These are phyloP conservation scores for Cheilinus undulatus DNA, from an alignment of 2,113 vertebrate genomes.

Conservation along the genomic window DNA sequence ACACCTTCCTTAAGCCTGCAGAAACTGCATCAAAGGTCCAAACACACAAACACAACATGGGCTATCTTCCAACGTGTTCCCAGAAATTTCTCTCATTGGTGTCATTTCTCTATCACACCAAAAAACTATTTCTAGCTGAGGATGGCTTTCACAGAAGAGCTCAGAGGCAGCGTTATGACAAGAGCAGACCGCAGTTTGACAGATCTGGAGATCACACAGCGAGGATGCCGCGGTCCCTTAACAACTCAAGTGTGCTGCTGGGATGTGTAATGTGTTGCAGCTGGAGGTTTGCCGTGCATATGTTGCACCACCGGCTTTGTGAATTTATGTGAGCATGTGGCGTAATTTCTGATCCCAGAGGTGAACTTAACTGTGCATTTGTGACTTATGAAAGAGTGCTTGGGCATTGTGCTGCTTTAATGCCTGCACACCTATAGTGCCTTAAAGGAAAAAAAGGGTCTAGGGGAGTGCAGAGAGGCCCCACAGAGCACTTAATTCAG, in stretches of 20 bases:
- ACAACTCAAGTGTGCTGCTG: conserved; percentile 55
- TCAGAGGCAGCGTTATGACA: conserved; percentile 47
- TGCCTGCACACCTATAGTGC: conserved; percentile 56
- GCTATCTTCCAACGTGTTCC: conserved; percentile 33
- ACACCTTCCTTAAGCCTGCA: background rate
- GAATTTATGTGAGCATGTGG: conserved; percentile 44
- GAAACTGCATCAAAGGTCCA: background rate
- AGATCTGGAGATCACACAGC: conserved; percentile 63
- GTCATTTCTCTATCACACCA: conserved; percentile 54
- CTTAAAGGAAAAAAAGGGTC: conserved; percentile 54
- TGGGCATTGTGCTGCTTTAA: conserved; percentile 47
- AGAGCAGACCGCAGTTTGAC: conserved; percentile 58
- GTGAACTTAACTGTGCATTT: conserved; percentile 42
- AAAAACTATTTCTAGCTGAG: conserved; percentile 48
- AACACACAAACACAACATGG: conserved; percentile 14
- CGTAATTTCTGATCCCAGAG: conserved; percentile 25
- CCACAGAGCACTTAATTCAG: conserved; percentile 57
- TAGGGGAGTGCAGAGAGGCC: conserved; percentile 51
- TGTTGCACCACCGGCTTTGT: conserved; percentile 40
- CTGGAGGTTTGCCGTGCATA: conserved; percentile 52
- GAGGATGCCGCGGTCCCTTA: conserved; percentile 61
- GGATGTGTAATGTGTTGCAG: conserved; percentile 58
- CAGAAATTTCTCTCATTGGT: conserved; percentile 45
- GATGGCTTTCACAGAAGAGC: conserved; percentile 55
- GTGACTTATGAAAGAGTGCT: conserved; percentile 60